Evolutionary conservation across 2,113 vertebrate species (phyloP).

Genomic region (Pseudopipra pipra): DNA sequence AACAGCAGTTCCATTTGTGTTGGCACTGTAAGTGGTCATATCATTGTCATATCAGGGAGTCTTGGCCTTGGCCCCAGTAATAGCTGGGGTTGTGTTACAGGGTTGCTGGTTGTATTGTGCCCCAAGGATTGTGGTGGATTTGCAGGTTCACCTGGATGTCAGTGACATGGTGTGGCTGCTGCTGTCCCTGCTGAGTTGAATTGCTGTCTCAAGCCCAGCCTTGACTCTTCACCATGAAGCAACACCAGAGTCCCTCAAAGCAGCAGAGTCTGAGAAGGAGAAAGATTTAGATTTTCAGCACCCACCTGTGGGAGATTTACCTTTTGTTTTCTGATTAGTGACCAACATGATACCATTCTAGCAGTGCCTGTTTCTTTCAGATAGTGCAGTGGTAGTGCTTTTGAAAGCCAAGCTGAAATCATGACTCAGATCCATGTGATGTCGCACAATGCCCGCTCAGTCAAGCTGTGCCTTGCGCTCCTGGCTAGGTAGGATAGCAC

Average conservation of each 20-base stretch:
- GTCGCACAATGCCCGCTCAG: fast-evolving
- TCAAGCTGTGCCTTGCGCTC: background rate
- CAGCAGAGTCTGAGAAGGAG: background rate
- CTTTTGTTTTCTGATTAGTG: background rate
- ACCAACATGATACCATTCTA: background rate
- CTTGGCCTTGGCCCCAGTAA: background rate
- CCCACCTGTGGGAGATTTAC: fast-evolving
- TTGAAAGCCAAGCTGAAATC: background rate
- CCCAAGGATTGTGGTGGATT: background rate
- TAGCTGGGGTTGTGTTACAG: background rate
- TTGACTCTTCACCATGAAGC: fast-evolving
- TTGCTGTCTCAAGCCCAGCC: background rate
- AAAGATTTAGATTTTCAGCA: background rate
- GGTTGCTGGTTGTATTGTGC: background rate
- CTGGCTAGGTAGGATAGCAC: background rate
- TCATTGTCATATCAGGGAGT: background rate
- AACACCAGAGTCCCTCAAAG: background rate
- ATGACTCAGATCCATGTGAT: background rate
- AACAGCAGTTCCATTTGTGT: fast-evolving
- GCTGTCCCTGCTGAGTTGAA: background rate
- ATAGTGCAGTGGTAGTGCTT: background rate
- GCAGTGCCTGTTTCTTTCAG: background rate
- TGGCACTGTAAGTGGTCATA: background rate
- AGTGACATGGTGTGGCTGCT: background rate
- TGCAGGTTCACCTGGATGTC: background rate